Percentiles rank a stretch among this genome's conserved stretches.
Conservation (phyloP, 37 sponge, comb jelly and placozoan species). For the Aphrocallistes beatrix region DNA sequence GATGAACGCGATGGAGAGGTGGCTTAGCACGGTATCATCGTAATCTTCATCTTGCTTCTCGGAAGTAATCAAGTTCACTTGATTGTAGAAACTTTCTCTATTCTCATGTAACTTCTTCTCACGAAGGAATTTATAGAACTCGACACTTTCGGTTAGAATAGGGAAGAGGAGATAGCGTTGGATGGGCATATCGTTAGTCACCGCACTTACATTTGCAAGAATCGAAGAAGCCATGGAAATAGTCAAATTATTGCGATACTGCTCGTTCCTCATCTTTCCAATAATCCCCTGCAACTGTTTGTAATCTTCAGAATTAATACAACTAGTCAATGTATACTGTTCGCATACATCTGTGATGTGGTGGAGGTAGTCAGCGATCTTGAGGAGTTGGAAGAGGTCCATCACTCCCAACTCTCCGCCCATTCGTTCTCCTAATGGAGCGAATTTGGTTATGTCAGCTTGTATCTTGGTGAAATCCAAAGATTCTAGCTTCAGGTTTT, state of each 20-base stretch:
- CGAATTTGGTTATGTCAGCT: background rate
- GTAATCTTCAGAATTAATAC: constrained; percentile 15
- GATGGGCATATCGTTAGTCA: background rate
- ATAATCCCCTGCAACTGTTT: constrained; percentile 16
- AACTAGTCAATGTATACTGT: constrained; percentile 23
- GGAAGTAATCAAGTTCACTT: constrained; percentile 20
- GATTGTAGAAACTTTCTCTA: background rate
- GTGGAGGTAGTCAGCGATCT: background rate
- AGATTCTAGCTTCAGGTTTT: background rate
- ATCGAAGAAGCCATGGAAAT: background rate
- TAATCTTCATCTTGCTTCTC: constrained; percentile 11
- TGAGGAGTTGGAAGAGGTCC: background rate
- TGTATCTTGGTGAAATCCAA: background rate
- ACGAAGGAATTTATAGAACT: constrained; percentile 32
- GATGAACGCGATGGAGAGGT: background rate
- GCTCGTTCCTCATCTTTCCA: background rate
- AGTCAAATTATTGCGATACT: constrained; percentile 27
- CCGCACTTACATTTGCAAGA: background rate
- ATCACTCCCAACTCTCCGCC: background rate
- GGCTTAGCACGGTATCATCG: background rate
- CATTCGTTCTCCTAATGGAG: background rate
- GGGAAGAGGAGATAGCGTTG: constrained; percentile 30
- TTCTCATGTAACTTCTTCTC: background rate
- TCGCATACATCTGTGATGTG: constrained; percentile 23
- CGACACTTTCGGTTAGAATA: constrained; percentile 30